Evolutionary conservation across 1,140 invertebrate species (phyloP).

Genomic region (Dendrolimus kikuchii): DNA sequence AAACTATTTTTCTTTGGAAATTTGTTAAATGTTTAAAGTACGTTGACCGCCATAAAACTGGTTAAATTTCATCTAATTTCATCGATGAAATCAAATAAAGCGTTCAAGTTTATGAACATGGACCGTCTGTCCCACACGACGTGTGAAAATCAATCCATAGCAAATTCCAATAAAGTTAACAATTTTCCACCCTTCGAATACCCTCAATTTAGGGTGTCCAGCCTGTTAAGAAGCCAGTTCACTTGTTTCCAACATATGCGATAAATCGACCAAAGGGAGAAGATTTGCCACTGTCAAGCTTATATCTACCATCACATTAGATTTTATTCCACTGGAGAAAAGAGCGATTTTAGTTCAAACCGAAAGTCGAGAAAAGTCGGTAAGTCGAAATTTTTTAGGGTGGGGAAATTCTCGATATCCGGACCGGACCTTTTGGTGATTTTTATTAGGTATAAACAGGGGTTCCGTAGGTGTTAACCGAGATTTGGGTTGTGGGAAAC

Average conservation of each 20-base stretch:
- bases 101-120: not conserved
- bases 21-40: too few species aligned
- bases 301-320: constrained; percentile 2
- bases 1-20: too few species aligned
- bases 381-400: constrained; percentile 39
- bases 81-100: constrained; percentile 1
- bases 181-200: constrained; percentile 45
- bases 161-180: constrained; percentile 57
- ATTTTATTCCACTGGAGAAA: constrained; percentile 12
- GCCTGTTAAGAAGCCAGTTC: constrained; percentile 53
- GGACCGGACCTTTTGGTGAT: constrained; percentile 53
- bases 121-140: constrained; percentile 11
- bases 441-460: constrained; percentile 58
- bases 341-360: constrained; percentile 14
- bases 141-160: constrained; percentile 48
- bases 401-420: constrained; percentile 58
- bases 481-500: constrained; percentile 36
- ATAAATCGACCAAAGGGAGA: constrained; percentile 42
- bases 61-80: not conserved
- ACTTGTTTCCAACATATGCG: constrained; percentile 61
- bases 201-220: constrained; percentile 59
- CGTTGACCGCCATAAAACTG: not conserved
- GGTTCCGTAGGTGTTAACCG: constrained; percentile 36
- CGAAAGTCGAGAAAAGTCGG: constrained; percentile 7
- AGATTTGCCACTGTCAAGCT: constrained; percentile 8